A percentile compares a stretch with the other conserved stretches of the same genome.
phyloP scores from a whole-genome alignment of 92 coral and sea anemone species.

The Actinostola sp. region DNA sequence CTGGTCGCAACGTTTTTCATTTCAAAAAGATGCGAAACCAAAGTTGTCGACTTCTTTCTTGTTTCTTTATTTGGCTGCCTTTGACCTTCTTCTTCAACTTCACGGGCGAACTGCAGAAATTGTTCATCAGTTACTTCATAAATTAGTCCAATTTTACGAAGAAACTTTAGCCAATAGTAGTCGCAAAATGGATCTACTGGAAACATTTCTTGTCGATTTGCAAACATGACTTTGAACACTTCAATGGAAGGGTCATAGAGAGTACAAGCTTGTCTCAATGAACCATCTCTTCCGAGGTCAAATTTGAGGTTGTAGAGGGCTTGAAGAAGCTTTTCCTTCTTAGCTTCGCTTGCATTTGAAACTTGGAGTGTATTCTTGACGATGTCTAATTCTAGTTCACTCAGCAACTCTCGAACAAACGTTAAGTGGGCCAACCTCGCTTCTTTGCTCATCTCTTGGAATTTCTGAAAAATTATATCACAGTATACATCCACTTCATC shows the following conservation, averaged over 20 bases:
- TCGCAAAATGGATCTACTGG: slow-evolving; percentile 65
- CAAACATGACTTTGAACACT: slow-evolving; percentile 62
- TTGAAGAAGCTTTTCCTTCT: background rate
- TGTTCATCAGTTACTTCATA: slow-evolving; percentile 31
- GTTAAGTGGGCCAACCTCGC: slow-evolving; percentile 47
- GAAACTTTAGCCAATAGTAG: slow-evolving; percentile 42
- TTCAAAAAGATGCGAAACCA: slow-evolving; percentile 43
- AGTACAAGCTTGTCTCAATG: slow-evolving; percentile 39
- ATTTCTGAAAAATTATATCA: slow-evolving; percentile 43
- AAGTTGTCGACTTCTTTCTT: slow-evolving; percentile 45
- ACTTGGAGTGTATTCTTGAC: background rate
- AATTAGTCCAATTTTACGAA: slow-evolving; percentile 52
- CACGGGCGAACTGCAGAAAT: slow-evolving; percentile 47
- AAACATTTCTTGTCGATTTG: slow-evolving; percentile 32
- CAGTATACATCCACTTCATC: slow-evolving; percentile 62
- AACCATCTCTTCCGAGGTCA: slow-evolving; percentile 38
- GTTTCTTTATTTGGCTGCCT: too few species aligned
- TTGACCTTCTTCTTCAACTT: too few species aligned
- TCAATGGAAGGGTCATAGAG: slow-evolving; percentile 50
- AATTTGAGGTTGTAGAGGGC: slow-evolving; percentile 31
- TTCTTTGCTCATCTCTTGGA: slow-evolving; percentile 13
- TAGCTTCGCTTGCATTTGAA: background rate
- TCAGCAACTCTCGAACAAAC: slow-evolving; percentile 26
- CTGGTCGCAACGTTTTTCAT: background rate
- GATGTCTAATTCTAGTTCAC: background rate